Evolutionary conservation across 2,888 invertebrate species (phyloP), one percentile per base, ranked within the genome.

Genomic region (Campoplex capitator): DNA sequence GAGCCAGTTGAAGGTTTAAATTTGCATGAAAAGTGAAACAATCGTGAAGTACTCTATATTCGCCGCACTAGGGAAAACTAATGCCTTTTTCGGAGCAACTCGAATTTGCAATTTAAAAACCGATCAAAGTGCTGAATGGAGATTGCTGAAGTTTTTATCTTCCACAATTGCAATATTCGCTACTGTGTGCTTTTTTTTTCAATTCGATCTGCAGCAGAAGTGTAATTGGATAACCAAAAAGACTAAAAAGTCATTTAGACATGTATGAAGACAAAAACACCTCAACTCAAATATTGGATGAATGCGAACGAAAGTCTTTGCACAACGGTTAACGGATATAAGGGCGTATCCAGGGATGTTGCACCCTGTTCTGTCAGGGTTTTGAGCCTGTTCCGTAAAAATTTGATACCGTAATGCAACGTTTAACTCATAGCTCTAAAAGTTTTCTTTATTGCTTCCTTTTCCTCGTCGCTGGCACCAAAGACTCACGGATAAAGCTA

Each of bases 351-450:
- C 4, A 62, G 11, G 7, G 32, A 62, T 16, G 16, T 62, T 62
- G 3, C 62, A 16, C 32, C 62, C 13, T 16, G 32, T 32, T 62
- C 28, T 32, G 6, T 16, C 16, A 13, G 62, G 16, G 16, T 62
- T 13, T 32, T 32, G 32, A 16, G 32, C 62, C 18, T 51, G 62
- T 62, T 62, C 32, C 6, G 62, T 62, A 16, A 32, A 16, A 62
- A 62, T 32, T 42, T 68, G 68, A 42, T 42, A 68, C 70, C 67
- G 42, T 74, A 51, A 38, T 78, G 74, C 67, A 80, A 76, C 86
- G 75, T 71, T 86, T 83, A 83, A 83, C 74, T 79, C 65, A 23
- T 35, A 56, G 71, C 83, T 65, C 62, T 45, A 62, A 83, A 79
- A 82, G 78, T 83, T 83, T 81, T 56, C 56, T 86, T 74, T 68